Evolutionary conservation across 2,113 vertebrate genomes (phyloP).

Genomic region (Thomomys bottae): DNA sequence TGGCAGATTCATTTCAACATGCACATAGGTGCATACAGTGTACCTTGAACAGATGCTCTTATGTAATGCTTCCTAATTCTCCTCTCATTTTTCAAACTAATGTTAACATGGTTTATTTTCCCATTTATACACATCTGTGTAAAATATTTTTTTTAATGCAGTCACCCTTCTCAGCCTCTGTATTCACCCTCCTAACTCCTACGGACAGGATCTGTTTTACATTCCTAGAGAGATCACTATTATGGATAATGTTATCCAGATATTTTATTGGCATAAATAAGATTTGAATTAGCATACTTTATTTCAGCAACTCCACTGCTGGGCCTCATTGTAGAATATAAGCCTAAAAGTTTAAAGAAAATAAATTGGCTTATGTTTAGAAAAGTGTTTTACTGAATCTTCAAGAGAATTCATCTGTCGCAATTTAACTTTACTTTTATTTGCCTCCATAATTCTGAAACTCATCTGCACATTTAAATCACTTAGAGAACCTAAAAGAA

Average conservation of each 20-base stretch:
- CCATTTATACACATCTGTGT: no score
- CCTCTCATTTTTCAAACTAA: no score
- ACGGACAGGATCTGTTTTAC: no score
- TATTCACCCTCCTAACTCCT: no score
- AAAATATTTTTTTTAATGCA: no score
- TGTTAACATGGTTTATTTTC: no score
- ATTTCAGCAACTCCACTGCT: background rate
- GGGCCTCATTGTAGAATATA: background rate
- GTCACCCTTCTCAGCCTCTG: no score
- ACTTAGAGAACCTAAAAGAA: background rate
- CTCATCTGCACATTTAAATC: background rate
- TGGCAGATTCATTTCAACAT: no score
- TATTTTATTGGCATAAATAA: background rate
- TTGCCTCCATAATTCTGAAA: background rate
- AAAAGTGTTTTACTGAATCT: background rate
- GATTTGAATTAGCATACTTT: background rate
- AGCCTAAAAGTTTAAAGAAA: background rate
- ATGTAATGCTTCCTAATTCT: no score
- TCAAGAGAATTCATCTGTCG: background rate
- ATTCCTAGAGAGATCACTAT: no score
- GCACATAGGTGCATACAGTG: no score
- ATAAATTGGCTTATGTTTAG: background rate
- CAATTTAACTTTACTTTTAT: background rate
- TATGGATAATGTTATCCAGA: background rate
- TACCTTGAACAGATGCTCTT: no score